Evolutionary conservation across 2,113 vertebrate genomes (phyloP), one percentile per base, ranked within the genome.

Genomic region (Saccopteryx bilineata): DNA sequence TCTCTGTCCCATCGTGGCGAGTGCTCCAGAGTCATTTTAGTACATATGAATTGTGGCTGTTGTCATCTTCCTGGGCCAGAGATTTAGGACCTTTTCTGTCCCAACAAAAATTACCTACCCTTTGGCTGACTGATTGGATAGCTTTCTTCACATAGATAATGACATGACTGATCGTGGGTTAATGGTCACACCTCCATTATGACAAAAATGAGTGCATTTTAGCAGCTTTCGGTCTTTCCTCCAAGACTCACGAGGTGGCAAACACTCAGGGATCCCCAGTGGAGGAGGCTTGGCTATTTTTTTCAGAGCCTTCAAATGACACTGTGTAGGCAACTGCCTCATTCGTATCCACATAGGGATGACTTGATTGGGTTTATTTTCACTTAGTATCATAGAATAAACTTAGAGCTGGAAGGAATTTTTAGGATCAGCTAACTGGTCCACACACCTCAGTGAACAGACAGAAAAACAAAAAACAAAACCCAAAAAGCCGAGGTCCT

Each of bases 241-340:
- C 56, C 80, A 39, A 58, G 87, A 88, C 76, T 95, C 33, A 60
- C 61, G 65, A 66, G 24, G 76, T 86, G 93, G 60, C 21, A 79
- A 19, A 88, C 78, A 69, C 92, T 65, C 19, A 93, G 84, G 61
- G n/a, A 74, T 95, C 65, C 65, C 28, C 54, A 21, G 0, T 14
- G 23, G 80, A 95, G 87, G 50, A 95, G 87, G 50, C 52, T 18
- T 15, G 26, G 74, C 19, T 68, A 48, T 83, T 74, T 61, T 61
- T 82, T 56, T 90, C 26, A 75, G 63, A 65, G 31, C 13, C 84
- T 54, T 95, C 54, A 58, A 31, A 48, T 48, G 61, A 86, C 19
- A 74, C 24, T 12, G 9, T 48, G 21, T 80, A 89, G 90, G 9
- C 33, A 78, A 1, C 28, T 75, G 79, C 33, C 79, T 90, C 4